These are phyloP conservation scores for Deilephila porcellus DNA, from an alignment of 2,888 invertebrate genomes.

Conservation along the genomic window DNA sequence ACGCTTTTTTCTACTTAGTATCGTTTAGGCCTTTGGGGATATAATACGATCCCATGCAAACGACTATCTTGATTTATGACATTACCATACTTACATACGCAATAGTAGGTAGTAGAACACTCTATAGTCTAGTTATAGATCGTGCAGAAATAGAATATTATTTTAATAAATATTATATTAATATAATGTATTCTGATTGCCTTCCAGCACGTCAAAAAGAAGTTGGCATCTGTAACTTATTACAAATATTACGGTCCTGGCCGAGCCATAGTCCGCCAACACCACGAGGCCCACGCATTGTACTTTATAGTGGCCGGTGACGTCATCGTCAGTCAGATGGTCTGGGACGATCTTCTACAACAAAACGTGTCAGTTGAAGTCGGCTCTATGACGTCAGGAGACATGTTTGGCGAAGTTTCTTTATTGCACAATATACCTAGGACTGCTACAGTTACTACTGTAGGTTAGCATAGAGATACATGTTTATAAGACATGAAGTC, in stretches of 20 bases:
- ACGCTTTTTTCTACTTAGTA: neutral
- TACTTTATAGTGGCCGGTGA: conserved; percentile 88
- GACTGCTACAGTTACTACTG: conserved; percentile 85
- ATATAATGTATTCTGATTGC: neutral
- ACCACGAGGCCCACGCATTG: conserved; percentile 84
- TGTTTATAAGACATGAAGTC: neutral
- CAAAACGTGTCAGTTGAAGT: conserved; percentile 75
- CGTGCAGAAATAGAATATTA: too few species aligned
- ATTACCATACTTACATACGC: too few species aligned
- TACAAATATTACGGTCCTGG: conserved; percentile 86
- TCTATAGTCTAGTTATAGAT: too few species aligned
- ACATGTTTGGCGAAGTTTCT: conserved; percentile 88
- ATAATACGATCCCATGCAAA: neutral
- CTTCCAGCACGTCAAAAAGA: conserved; percentile 83
- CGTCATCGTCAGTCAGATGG: conserved; percentile 75
- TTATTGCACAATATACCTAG: conserved; percentile 85
- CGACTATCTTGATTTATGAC: too few species aligned
- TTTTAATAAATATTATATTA: too few species aligned
- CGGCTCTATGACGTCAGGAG: conserved; percentile 83
- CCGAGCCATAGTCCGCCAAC: conserved; percentile 86
- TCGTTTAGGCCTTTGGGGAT: neutral
- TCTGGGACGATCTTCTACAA: conserved; percentile 80
- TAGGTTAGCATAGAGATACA: conserved; percentile 62
- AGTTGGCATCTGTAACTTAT: conserved; percentile 85
- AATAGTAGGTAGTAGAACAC: too few species aligned